Evolutionary conservation across 2,888 invertebrate species (phyloP), one percentile per base, ranked within the genome.

Genomic region (Nomada ferruginata): DNA sequence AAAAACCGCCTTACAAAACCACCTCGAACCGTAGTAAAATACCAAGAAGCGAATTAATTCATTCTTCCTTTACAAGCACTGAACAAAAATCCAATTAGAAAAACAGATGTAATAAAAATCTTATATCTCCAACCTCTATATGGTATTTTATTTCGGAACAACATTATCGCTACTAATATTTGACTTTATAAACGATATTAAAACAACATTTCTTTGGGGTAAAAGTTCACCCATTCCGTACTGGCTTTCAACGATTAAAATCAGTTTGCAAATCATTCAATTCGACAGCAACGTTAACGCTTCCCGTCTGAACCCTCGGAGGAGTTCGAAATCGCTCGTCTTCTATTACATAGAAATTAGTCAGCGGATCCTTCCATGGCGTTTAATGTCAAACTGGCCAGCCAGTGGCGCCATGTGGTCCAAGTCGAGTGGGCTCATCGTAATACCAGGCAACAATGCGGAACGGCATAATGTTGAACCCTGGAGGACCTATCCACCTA

Each of bases 371-470:
- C 71, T 83, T 53, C 23, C 42, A 42, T 60, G 71, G 84, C 83
- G 83, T 83, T 83, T 83, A 83, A 78, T 81, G 83, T 82, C 76
- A 80, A 84, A 71, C 71, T 75, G 83, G 65, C 53, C 71, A 81
- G 76, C 82, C 82, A 72, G 72, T 73, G 86, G 82, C 85, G 92
- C 92, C 93, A 93, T 93, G 93, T 93, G 93, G 93, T 86, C 86
- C 89, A 86, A 90, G 91, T 93, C 91, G 91, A 92, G 93, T 92
- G 90, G 93, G 92, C 91, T 93, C 92, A 92, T 91, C 89, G 90
- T 91, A 91, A 91, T 91, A 89, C 91, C 90, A 55, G 85, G 86
- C 88, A 91, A 91, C 92, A 92, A 93, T 91, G 88, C 89, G 85
- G 79, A 85, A 87, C 85, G 90, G 82, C 84, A 87, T 88, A 88